Evolutionary conservation across 2,888 invertebrate genomes (phyloP).

Genomic region (Andrena fulva): DNA sequence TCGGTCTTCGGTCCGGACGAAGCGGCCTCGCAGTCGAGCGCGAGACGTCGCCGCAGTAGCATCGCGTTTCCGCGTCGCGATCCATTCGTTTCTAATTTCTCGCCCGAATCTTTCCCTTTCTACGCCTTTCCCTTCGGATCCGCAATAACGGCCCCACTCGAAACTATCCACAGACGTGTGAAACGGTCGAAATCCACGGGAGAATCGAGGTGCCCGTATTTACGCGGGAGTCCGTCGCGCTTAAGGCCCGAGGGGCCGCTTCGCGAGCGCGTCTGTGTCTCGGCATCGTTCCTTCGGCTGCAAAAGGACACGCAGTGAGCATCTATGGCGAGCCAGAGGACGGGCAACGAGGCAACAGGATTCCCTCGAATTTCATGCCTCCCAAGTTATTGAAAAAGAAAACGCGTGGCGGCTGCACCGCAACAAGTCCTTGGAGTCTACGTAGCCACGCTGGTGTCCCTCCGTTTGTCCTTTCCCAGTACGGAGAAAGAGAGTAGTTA

Average conservation of each 20-base stretch:
- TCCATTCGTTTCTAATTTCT: neutral
- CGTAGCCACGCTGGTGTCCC: neutral
- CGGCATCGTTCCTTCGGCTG: neutral
- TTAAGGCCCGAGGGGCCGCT: neutral
- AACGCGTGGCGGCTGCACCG: neutral
- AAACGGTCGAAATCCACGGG: no score
- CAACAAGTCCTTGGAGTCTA: constrained; percentile 21
- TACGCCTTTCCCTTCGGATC: neutral
- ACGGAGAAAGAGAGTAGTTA: neutral
- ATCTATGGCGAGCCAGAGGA: neutral
- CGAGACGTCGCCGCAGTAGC: constrained; percentile 65
- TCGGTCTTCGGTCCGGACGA: constrained; percentile 50
- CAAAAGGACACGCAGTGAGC: neutral
- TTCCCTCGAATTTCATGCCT: constrained; percentile 2
- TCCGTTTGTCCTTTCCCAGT: constrained; percentile 1
- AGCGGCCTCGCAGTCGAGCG: constrained; percentile 64
- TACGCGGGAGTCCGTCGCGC: constrained; percentile 34
- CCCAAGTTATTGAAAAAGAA: neutral
- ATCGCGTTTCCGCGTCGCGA: constrained; percentile 39
- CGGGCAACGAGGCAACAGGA: constrained; percentile 8
- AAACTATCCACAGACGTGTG: no score
- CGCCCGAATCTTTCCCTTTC: neutral
- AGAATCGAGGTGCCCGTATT: neutral
- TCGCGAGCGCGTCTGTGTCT: constrained; percentile 6
- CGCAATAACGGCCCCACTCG: neutral